Evolutionary conservation across 2,797 vertebrate genomes (phyloP).

Genomic region (Valencia hispanica): DNA sequence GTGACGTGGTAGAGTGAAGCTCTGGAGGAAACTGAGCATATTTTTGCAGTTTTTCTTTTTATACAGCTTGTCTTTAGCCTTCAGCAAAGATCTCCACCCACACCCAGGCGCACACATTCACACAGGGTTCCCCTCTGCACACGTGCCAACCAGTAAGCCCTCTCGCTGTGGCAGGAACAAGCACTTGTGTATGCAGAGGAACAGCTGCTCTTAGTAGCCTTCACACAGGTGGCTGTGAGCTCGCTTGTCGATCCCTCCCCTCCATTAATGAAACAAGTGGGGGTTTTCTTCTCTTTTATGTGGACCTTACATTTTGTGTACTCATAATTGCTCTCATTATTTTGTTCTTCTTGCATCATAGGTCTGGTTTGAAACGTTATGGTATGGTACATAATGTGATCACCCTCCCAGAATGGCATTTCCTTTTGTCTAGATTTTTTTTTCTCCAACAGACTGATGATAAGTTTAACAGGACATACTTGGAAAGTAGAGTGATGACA

Average conservation of each 20-base stretch:
- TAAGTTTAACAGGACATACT: slow-evolving; percentile 44
- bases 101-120: slow-evolving; percentile 15
- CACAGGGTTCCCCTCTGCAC: slow-evolving; percentile 52
- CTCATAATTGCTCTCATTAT: slow-evolving; percentile 60
- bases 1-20: slow-evolving; percentile 35
- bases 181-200: slow-evolving; percentile 73
- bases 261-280: slow-evolving; percentile 68
- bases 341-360: slow-evolving; percentile 21
- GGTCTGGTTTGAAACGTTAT: slow-evolving; percentile 41
- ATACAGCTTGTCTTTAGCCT: slow-evolving; percentile 3
- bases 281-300: slow-evolving; percentile 9
- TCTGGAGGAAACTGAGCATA: slow-evolving; percentile 9
- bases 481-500: slow-evolving; percentile 30
- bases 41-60: slow-evolving; percentile 6
- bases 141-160: slow-evolving; percentile 69
- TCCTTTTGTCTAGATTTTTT: slow-evolving; percentile 32
- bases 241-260: slow-evolving; percentile 47
- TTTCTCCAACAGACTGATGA: slow-evolving; percentile 3
- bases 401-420: slow-evolving; percentile 45
- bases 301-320: slow-evolving; percentile 52
- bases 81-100: slow-evolving; percentile 39
- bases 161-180: slow-evolving; percentile 67
- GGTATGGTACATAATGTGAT: slow-evolving; percentile 53
- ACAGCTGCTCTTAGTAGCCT: slow-evolving; percentile 72
- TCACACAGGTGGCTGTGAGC: slow-evolving; percentile 72